phyloP scores from a whole-genome alignment of 2,797 vertebrate species.

The Poecilia gillii region DNA sequence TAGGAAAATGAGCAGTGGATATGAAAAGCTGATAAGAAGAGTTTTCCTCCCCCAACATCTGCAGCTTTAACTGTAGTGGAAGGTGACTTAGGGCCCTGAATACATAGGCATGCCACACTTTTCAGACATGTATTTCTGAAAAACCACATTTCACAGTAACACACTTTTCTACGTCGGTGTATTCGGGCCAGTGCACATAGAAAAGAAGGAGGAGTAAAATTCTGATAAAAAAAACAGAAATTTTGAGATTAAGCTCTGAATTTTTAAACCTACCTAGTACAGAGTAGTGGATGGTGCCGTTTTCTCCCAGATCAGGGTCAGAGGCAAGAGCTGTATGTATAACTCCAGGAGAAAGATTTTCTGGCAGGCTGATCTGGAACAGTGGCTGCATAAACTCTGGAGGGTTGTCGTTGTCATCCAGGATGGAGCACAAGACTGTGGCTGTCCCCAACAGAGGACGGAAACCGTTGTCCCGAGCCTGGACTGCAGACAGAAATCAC shows the following conservation, averaged over 20 bases:
- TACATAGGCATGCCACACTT: not conserved
- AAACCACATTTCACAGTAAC: not conserved
- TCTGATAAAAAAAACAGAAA: no score
- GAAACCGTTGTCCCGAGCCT: conserved; percentile 84
- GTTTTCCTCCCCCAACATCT: not conserved
- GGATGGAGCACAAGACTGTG: conserved; percentile 83
- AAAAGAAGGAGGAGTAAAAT: no score
- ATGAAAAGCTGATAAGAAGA: not conserved
- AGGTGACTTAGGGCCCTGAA: not conserved
- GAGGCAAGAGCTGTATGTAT: conserved; percentile 80
- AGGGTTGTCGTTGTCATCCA: conserved; percentile 90
- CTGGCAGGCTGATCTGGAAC: conserved; percentile 83
- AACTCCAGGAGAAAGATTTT: conserved; percentile 86
- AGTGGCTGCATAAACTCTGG: conserved; percentile 82
- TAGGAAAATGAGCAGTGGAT: not conserved
- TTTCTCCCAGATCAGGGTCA: conserved; percentile 86
- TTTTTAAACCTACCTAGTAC: conserved; percentile 81
- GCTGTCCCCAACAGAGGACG: conserved; percentile 80
- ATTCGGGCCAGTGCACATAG: no score
- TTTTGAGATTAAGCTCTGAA: no score
- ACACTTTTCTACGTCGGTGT: not conserved
- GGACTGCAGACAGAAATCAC: conserved; percentile 75
- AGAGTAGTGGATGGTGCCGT: conserved; percentile 85
- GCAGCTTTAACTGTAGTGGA: not conserved
- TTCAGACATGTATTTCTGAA: not conserved